phyloP scores from a whole-genome alignment of 2,113 vertebrate genomes.

The Protomyctophum bolini region DNA sequence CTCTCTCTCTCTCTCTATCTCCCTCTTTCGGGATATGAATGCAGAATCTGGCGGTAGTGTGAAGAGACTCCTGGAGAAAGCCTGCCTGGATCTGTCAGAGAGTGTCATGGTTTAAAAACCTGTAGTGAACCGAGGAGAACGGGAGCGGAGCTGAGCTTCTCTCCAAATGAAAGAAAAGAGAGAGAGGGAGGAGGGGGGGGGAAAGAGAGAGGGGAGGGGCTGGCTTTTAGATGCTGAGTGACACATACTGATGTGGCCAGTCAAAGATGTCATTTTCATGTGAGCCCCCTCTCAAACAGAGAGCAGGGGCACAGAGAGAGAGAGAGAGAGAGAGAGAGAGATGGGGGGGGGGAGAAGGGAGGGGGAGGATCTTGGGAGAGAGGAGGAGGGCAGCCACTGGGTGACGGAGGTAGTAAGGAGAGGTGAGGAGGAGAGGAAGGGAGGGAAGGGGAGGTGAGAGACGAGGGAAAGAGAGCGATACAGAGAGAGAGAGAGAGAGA shows the following conservation, averaged over 20 bases:
- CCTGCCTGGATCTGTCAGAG: conserved; percentile 58
- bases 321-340: conserved; percentile 19
- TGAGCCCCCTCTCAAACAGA: conserved; percentile 73
- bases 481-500: conserved; percentile 35
- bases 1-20: background rate
- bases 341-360: background rate
- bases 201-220: background rate
- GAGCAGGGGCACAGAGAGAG: conserved; percentile 6
- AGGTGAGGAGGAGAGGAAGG: background rate
- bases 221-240: conserved; percentile 78
- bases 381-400: background rate
- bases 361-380: background rate
- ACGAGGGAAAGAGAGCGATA: conserved; percentile 9
- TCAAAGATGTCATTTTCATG: conserved; percentile 83
- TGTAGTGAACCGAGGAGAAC: conserved; percentile 44
- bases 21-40: conserved; percentile 42
- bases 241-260: conserved; percentile 80
- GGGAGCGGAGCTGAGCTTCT: conserved; percentile 52
- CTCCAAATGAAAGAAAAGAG: no score
- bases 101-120: conserved; percentile 52
- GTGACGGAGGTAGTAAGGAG: conserved; percentile 1
- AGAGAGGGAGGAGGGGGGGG: no score
- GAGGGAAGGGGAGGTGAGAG: background rate
- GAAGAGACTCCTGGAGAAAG: conserved; percentile 60
- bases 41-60: conserved; percentile 50